These are phyloP conservation scores for Lepus europaeus DNA, from an alignment of 2,113 vertebrate genomes.

Conservation along the genomic window DNA sequence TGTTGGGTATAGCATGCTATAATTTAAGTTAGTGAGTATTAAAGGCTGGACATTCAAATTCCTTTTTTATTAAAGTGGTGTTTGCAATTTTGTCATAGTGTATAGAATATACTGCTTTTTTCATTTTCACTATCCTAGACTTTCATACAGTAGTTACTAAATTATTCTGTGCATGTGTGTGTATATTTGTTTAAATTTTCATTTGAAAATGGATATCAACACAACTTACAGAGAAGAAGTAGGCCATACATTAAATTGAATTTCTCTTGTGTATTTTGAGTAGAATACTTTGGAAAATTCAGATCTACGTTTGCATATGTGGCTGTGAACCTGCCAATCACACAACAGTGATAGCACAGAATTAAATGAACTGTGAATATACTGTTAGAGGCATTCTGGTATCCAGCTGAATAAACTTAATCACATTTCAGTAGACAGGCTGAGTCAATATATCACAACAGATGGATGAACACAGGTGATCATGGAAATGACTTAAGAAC, in stretches of 20 bases:
- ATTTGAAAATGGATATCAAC: not conserved
- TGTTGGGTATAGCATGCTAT: not conserved
- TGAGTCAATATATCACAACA: constrained; percentile 29
- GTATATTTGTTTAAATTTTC: not conserved
- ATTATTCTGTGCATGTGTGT: not conserved
- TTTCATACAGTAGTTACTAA: not conserved
- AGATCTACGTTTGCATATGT: constrained; percentile 44
- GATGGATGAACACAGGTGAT: constrained; percentile 57
- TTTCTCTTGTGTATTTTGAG: constrained; percentile 8
- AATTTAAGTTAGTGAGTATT: not conserved
- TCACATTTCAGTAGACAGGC: constrained; percentile 65
- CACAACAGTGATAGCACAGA: constrained; percentile 54
- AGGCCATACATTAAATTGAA: not conserved
- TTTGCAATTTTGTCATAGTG: not conserved
- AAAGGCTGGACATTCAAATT: not conserved
- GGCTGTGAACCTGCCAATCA: constrained; percentile 46
- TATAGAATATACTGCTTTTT: not conserved
- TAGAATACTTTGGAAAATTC: constrained; percentile 29
- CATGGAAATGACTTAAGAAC: constrained; percentile 69
- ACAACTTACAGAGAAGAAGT: not conserved
- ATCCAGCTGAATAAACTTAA: constrained; percentile 71
- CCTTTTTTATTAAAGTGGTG: not conserved
- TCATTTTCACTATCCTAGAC: not conserved
- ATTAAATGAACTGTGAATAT: constrained; percentile 76
- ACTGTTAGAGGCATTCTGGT: constrained; percentile 59